phyloP scores from a whole-genome alignment of 2,797 vertebrate genomes.

The Acipenser transmontanus region DNA sequence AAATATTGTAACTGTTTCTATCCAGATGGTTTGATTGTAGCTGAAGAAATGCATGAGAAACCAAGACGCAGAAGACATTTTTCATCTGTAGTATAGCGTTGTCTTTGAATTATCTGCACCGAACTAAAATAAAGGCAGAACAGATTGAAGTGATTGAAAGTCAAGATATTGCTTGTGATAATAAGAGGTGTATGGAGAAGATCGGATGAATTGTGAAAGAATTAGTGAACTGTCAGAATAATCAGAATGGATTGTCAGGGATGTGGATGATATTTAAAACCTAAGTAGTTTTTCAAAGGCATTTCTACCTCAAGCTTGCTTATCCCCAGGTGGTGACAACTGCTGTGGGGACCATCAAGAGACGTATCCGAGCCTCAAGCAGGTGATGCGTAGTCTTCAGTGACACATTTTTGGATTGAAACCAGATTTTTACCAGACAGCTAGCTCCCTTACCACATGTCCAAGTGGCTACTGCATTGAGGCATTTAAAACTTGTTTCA shows the following conservation, averaged over 20 bases:
- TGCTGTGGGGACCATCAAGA: slow-evolving; percentile 71
- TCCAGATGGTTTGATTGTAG: too few species aligned
- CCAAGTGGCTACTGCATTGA: slow-evolving; percentile 17
- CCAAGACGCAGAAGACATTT: too few species aligned
- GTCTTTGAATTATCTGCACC: too few species aligned
- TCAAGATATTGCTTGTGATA: too few species aligned
- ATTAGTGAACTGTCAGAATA: background rate
- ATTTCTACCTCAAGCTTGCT: slow-evolving; percentile 32
- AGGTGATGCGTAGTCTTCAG: slow-evolving; percentile 67
- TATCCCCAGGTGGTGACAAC: slow-evolving; percentile 68
- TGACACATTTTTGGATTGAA: slow-evolving; percentile 73
- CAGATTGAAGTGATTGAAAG: too few species aligned
- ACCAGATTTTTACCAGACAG: slow-evolving; percentile 66
- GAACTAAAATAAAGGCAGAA: too few species aligned
- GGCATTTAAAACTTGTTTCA: background rate
- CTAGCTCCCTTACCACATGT: slow-evolving; percentile 55
- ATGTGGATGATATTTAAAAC: background rate
- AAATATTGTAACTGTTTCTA: too few species aligned
- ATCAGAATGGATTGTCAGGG: background rate
- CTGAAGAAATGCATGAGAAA: too few species aligned
- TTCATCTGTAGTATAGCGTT: too few species aligned
- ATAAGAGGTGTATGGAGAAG: too few species aligned
- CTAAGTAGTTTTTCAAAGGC: background rate
- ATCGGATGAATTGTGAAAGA: background rate
- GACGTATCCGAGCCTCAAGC: slow-evolving; percentile 69